phyloP scores from a whole-genome alignment of 2,888 invertebrate genomes.

The Nephrotoma flavescens region DNA sequence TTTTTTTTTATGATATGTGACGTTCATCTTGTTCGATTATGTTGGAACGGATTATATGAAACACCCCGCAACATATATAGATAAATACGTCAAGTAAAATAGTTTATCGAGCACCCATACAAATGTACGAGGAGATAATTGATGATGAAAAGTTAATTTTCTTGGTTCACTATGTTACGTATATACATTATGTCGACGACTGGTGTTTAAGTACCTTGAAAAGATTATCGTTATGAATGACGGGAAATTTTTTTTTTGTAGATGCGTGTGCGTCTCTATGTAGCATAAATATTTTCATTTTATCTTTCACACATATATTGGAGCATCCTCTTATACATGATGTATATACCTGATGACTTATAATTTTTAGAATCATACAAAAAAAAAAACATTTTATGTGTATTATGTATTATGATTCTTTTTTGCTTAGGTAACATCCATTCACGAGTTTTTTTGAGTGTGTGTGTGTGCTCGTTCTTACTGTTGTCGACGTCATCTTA shows the following conservation, averaged over 20 bases:
- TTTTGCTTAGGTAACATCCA: neutral
- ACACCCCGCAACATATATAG: neutral
- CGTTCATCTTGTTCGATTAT: neutral
- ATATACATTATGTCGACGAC: neutral
- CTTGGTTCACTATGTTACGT: neutral
- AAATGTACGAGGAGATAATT: neutral
- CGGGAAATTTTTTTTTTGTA: neutral
- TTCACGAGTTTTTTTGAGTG: neutral
- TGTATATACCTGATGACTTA: neutral
- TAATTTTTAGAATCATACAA: neutral
- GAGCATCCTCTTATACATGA: neutral
- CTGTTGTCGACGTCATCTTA: neutral
- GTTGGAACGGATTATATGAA: neutral
- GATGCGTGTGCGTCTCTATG: neutral
- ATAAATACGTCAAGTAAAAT: neutral
- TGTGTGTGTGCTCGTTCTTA: neutral
- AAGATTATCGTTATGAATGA: neutral
- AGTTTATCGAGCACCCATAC: neutral
- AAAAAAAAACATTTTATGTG: neutral
- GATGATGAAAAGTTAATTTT: neutral
- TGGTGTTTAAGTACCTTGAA: neutral
- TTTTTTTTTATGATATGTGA: neutral
- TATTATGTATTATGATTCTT: neutral
- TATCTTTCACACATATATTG: neutral
- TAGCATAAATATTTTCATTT: neutral